Evolutionary conservation across 2,113 vertebrate genomes (phyloP).

Genomic region (Petrocephalus microphthalmus): DNA sequence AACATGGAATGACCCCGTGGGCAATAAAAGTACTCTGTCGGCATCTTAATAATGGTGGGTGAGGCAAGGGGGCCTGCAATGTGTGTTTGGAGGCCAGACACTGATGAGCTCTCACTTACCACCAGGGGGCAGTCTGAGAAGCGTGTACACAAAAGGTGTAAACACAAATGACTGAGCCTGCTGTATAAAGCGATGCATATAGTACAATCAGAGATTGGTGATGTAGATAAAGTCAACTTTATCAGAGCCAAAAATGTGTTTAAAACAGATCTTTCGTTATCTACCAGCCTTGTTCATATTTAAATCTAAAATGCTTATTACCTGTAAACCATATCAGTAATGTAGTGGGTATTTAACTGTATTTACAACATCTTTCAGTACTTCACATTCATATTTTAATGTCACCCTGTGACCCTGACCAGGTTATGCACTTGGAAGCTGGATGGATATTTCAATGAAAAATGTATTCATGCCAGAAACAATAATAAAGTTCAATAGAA

Average conservation of each 20-base stretch:
- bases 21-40: constrained; percentile 20
- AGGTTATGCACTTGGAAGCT: background rate
- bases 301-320: background rate
- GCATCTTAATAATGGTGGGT: constrained; percentile 20
- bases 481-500: background rate
- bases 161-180: background rate
- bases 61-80: background rate
- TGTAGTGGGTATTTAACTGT: background rate
- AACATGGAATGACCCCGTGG: constrained; percentile 13
- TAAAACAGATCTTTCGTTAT: background rate
- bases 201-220: background rate
- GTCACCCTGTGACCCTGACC: background rate
- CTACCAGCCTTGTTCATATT: background rate
- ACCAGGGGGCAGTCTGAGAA: constrained; percentile 4
- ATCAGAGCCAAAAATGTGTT: background rate
- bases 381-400: background rate
- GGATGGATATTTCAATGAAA: background rate
- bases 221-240: background rate
- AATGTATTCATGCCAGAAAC: background rate
- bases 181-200: background rate
- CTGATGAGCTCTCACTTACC: background rate
- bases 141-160: background rate
- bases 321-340: background rate
- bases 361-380: background rate
- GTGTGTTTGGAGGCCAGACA: background rate